These are phyloP conservation scores for Melanotaenia parkinsoni DNA, from an alignment of 2,797 vertebrate species.

Conservation along the genomic window DNA sequence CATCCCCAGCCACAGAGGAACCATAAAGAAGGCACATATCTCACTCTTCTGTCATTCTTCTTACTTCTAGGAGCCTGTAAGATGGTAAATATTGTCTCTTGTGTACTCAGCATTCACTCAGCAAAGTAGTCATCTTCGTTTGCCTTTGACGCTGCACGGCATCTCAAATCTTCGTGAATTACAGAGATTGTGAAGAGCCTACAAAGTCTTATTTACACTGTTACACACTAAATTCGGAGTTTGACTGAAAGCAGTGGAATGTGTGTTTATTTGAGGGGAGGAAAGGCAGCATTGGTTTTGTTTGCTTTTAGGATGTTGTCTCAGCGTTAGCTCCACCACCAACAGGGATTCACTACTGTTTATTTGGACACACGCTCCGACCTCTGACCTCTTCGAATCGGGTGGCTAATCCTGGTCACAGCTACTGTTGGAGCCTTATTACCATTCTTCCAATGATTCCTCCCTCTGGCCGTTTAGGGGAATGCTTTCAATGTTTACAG, in stretches of 20 bases:
- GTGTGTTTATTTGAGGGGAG: conserved; percentile 75
- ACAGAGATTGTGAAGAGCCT: conserved; percentile 57
- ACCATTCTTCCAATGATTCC: conserved; percentile 32
- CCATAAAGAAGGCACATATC: conserved; percentile 66
- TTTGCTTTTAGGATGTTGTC: conserved; percentile 76
- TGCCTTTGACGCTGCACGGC: conserved; percentile 27
- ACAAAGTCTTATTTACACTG: conserved; percentile 61
- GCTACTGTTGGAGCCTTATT: conserved; percentile 65
- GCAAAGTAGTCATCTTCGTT: conserved; percentile 36
- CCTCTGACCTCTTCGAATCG: conserved; percentile 75
- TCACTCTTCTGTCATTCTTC: conserved; percentile 46
- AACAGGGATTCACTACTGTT: conserved; percentile 72
- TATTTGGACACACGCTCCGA: conserved; percentile 79
- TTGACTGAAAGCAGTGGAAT: conserved; percentile 52
- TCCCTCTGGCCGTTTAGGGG: conserved; percentile 43
- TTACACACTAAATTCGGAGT: conserved; percentile 41
- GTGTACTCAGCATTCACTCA: conserved; percentile 39
- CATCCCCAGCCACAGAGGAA: conserved; percentile 40
- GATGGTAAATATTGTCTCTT: conserved; percentile 77
- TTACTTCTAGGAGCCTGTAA: conserved; percentile 19
- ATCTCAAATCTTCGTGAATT: conserved; percentile 60
- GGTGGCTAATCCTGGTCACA: conserved; percentile 67
- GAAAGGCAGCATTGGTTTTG: conserved; percentile 55
- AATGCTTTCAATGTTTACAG: conserved; percentile 8
- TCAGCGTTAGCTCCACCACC: conserved; percentile 71